Conservation (phyloP, 2,888 invertebrate genomes). For the Perizoma affinitatum region DNA sequence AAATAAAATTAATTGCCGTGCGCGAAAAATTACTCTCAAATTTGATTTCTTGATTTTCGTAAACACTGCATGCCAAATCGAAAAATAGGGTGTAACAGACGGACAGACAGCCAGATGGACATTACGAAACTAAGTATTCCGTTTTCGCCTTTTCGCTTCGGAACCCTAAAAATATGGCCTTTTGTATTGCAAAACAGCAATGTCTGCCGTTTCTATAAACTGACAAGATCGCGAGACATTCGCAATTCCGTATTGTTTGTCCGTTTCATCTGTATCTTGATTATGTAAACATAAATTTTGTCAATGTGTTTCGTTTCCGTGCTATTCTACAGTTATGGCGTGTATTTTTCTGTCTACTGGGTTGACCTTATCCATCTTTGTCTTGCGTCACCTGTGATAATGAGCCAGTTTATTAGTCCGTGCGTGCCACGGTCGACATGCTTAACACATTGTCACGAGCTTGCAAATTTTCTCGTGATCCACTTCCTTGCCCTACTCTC, state of each 20-base stretch:
- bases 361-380: constrained; percentile 53
- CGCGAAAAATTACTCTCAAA: no score
- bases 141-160: no score
- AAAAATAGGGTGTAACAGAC: no score
- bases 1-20: no score
- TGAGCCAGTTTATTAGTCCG: constrained; percentile 57
- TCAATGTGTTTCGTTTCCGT: constrained; percentile 52
- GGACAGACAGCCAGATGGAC: no score
- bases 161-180: constrained; percentile 19
- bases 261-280: constrained; percentile 30
- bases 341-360: constrained; percentile 42
- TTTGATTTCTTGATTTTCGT: no score
- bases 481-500: constrained; percentile 51
- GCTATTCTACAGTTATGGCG: constrained; percentile 41
- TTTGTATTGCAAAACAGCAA: constrained; percentile 31
- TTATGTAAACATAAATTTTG: constrained; percentile 56
- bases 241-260: constrained; percentile 30
- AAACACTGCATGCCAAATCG: no score
- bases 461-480: constrained; percentile 62
- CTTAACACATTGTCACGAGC: constrained; percentile 58
- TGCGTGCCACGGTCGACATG: constrained; percentile 56
- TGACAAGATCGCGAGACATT: constrained; percentile 29
- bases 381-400: constrained; percentile 59
- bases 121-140: no score
- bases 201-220: constrained; percentile 24